Evolutionary conservation across 2,113 vertebrate genomes (phyloP), one percentile per base, ranked within the genome.

Genomic region (Tetrax tetrax): DNA sequence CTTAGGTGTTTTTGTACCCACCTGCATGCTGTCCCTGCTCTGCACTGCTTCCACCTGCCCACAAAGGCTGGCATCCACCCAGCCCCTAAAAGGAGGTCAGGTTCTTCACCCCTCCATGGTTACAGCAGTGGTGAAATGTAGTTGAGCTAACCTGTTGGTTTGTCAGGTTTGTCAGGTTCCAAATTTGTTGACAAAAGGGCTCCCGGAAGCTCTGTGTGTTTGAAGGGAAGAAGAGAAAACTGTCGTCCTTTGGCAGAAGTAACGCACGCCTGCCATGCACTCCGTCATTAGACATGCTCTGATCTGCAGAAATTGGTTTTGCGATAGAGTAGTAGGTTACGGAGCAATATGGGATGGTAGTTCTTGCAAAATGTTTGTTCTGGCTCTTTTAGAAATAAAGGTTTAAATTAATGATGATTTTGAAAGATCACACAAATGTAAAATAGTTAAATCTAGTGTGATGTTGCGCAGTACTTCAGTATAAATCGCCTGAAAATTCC

Each of bases 261-360:
- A 48, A 6, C 54, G 22, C 3, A 2, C 1, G 2, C 33, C 24
- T 35, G 47, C 53, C 7, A 1, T 31, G 43, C 3, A 4, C 7
- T 38, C 69, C 82, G 48, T 82, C 22, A 21, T n/a, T 31, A 77
- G 31, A 31, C n/a, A 28, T 3, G 1, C 23, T 70, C 41, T 61
- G 27, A 50, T 48, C 45, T 84, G 43, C n/a, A 81, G 45, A 77
- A 90, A 48, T 38, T 57, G 13, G 16, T 9, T 63, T 71, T 51
- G 19, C 50, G 37, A 33, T n/a, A 63, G 64, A 28, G 7, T 12
- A 8, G 56, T 43, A 43, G 47, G 47, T n/a, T 93, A 57, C 0
- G 0, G 50, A 53, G 24, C 47, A 37, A 33, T 48, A 70, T 0
- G 2, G 27, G 31, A 23, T 43, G n/a, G 23, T 38, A 54, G 28